Base-by-base conservation (phyloP, 2,888 invertebrate species). In the Oegoconia quadripuncta region DNA sequence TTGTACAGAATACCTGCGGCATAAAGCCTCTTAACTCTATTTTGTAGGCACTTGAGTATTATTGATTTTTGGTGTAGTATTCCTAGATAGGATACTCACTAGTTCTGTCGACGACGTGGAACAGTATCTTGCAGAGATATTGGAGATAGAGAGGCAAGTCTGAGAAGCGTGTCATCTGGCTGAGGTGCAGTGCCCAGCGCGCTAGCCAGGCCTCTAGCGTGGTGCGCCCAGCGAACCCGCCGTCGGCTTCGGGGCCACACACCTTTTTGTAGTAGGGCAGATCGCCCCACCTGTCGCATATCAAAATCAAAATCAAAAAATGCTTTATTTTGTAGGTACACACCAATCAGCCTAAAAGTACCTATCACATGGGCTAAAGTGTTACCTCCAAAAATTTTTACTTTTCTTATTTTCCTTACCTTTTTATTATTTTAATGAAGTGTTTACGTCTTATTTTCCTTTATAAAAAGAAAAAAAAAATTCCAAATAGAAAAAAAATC, bases 141-240 rank as follows among this genome's bases (percentile, higher is more conserved):
- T 93, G 93, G 28, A 93, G 73, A 88, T 93, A 93, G n/a, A 93
- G 80, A 0, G 93, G 93, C 44, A 93, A 88, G 52, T 92, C 91
- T 0, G 88, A 73, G 60, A 93, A 88, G 44, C 89, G 64, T 43
- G 76, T 78, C 65, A 77, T 67, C 15, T 74, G 55, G 44, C 73
- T 74, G 5, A 86, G 78, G 30, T 91, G 77, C 17, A 90, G 75
- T 0, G 91, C 90, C 93, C 93, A 93, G 49, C 91, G 89, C 23
- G 90, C 89, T 35, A 93, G 66, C 93, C 93, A 93, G 39, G 92
- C 91, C 32, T 93, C 93, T 35, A 92, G 76, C 2, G 90, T 90
- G 6, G 91, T 87, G 34, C 90, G 78, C 0, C 86, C 86, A 49
- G 71, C 71, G 0, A 69, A 69, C 50, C 70, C 70, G 0, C 86